phyloP scores from a whole-genome alignment of 1,140 invertebrate species.

The Aporrectodea caliginosa region DNA sequence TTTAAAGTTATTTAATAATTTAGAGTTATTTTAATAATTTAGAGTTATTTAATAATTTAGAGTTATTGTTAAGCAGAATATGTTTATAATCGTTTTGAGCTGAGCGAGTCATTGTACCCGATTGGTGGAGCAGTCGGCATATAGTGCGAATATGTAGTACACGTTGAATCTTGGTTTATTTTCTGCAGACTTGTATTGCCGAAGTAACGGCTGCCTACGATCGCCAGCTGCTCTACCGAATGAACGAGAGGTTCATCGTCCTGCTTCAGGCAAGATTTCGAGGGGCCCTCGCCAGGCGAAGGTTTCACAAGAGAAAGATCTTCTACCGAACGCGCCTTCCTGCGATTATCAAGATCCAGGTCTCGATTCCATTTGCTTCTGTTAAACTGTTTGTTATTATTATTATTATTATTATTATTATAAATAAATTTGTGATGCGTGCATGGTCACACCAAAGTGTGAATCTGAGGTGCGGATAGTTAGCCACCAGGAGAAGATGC shows the following conservation, averaged over 20 bases:
- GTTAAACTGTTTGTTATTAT: slow-evolving; percentile 12
- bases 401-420: slow-evolving; percentile 11
- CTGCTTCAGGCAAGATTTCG: slow-evolving; percentile 64
- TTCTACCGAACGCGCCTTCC: slow-evolving; percentile 59
- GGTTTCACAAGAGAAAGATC: slow-evolving; percentile 55
- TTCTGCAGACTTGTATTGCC: slow-evolving; percentile 43
- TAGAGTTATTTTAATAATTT: too few species aligned
- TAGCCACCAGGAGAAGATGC: too few species aligned
- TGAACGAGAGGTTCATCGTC: slow-evolving; percentile 52
- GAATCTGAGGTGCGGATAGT: too few species aligned
- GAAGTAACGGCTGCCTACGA: slow-evolving; percentile 51
- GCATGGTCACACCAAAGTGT: too few species aligned
- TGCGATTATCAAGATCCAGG: slow-evolving; percentile 62
- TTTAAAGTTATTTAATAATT: too few species aligned
- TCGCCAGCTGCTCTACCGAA: slow-evolving; percentile 47
- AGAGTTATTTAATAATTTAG: too few species aligned
- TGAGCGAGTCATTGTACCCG: too few species aligned
- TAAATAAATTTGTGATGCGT: not conserved
- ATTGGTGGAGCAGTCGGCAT: too few species aligned
- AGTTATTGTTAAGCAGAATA: too few species aligned
- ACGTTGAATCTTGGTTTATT: not conserved
- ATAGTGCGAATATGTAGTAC: not conserved
- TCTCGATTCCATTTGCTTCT: slow-evolving; percentile 35
- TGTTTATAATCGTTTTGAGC: too few species aligned
- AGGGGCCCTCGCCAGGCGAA: slow-evolving; percentile 64